A percentile compares a stretch with the other conserved stretches of the same genome.
Evolutionary conservation across 2,797 vertebrate genomes (phyloP).

Genomic region (Rhabdophis nuchalis): DNA sequence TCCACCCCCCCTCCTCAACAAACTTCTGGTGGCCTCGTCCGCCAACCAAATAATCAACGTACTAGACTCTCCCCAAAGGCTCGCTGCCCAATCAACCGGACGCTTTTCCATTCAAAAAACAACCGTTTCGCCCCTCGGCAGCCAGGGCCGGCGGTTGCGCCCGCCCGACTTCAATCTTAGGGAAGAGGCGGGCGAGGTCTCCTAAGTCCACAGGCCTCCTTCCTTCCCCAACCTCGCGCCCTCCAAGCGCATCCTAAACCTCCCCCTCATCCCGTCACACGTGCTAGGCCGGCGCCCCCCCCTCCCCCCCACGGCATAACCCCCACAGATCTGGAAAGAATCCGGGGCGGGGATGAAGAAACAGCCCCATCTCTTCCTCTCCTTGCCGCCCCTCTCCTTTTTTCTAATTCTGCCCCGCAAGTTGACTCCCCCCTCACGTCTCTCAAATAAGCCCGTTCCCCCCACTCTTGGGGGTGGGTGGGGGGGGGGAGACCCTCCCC

Average conservation of each 20-base stretch:
- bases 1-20: rapidly evolving
- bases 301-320: neutral
- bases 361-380: no score
- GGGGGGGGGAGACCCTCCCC: neutral
- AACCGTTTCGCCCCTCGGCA: neutral
- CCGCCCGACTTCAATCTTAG: neutral
- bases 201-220: neutral
- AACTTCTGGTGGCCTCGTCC: neutral
- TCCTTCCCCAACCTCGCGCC: neutral
- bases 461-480: neutral
- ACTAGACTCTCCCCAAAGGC: neutral
- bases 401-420: neutral
- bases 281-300: neutral
- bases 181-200: neutral
- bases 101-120: neutral
- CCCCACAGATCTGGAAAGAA: neutral
- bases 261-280: neutral
- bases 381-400: neutral
- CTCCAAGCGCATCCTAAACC: neutral
- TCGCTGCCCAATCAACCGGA: neutral
- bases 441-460: neutral
- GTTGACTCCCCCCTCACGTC: neutral
- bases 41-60: neutral
- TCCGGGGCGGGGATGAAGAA: neutral
- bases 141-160: neutral